These are phyloP conservation scores for Podiceps cristatus DNA, from an alignment of 2,113 vertebrate genomes.

Conservation along the genomic window DNA sequence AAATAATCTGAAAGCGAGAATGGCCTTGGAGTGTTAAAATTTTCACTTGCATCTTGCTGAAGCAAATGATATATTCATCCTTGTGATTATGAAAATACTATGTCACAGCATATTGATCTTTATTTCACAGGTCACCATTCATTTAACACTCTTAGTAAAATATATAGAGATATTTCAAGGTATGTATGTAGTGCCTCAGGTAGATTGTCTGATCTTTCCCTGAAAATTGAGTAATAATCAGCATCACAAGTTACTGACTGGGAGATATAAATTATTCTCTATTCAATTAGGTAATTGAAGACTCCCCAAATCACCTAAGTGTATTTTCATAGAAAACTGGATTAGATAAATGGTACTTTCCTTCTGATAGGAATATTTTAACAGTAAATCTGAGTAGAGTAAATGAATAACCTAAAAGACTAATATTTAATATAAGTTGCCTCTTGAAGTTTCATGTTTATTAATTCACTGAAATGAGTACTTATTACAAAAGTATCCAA, in stretches of 20 bases:
- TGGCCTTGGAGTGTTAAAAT: conserved; percentile 42
- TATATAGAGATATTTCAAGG: conserved; percentile 61
- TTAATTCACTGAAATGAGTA: conserved; percentile 45
- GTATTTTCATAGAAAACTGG: conserved; percentile 65
- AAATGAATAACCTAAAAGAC: conserved; percentile 53
- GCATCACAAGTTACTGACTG: conserved; percentile 62
- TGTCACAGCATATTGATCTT: conserved; percentile 58
- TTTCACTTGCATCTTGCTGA: conserved; percentile 70
- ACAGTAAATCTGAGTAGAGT: conserved; percentile 36
- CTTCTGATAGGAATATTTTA: conserved; percentile 59
- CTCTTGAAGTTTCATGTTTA: conserved; percentile 31
- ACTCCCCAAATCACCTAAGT: conserved; percentile 66
- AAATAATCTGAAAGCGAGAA: conserved; percentile 52
- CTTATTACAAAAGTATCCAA: conserved; percentile 5
- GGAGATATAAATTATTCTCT: conserved; percentile 68
- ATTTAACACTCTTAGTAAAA: conserved; percentile 60
- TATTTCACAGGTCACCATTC: conserved; percentile 47
- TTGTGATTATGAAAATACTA: conserved; percentile 57
- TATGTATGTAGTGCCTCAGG: conserved; percentile 10
- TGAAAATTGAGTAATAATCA: conserved; percentile 71
- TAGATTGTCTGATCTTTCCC: conserved; percentile 56
- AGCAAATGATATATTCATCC: conserved; percentile 50
- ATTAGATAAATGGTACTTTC: conserved; percentile 68
- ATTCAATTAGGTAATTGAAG: conserved; percentile 77
- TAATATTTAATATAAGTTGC: conserved; percentile 26